Evolutionary conservation across 2,888 invertebrate genomes (phyloP), one percentile per base, ranked within the genome.

Genomic region (Agrenia bidenticulata): DNA sequence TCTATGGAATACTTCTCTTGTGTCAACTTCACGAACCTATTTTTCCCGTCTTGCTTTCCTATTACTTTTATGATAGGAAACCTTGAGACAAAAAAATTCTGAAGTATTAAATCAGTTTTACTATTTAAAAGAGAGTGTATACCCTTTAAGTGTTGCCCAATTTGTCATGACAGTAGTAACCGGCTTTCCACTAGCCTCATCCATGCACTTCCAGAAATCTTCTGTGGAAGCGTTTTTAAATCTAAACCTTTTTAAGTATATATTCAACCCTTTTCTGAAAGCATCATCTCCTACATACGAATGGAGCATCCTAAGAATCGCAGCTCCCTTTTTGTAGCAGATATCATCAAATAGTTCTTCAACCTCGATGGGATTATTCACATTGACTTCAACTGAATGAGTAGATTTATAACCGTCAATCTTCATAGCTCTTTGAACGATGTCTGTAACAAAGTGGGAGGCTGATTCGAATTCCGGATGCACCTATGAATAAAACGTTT

Each of bases 321-420:
- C 92, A 1, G 96, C 94, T 1, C 95, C 96, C 24, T 74, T 80
- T 78, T 59, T 50, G 19, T 70, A 96, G 94, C 7, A 95, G 77
- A 98, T 96, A 77, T 92, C 91, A 82, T 97, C 97, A 82, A 97
- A 97, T 76, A 97, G 96, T 81, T 97, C 95, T 81, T 96, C 95
- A 65, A 97, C 90, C 81, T 97, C 96, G 7, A 89, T 88, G 0
- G 97, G 95, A 82, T 95, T 91, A 0, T 90, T 89, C 0, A 96
- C 94, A 13, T 92, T 90, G 1, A 85, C 83, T 83, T 97, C 95
- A 76, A 98, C 94, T 0, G 97, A 94, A 82, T 97, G 97, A 45
- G 94, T 94, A 79, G 89, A 94, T 77, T 91, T 89, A 68, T 97
- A 82, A 61, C 88, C 88, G 80, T 97, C 97, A 69, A 96, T 82